These are phyloP conservation scores for Lepus americanus DNA, from an alignment of 2,113 vertebrate species.

Conservation along the genomic window DNA sequence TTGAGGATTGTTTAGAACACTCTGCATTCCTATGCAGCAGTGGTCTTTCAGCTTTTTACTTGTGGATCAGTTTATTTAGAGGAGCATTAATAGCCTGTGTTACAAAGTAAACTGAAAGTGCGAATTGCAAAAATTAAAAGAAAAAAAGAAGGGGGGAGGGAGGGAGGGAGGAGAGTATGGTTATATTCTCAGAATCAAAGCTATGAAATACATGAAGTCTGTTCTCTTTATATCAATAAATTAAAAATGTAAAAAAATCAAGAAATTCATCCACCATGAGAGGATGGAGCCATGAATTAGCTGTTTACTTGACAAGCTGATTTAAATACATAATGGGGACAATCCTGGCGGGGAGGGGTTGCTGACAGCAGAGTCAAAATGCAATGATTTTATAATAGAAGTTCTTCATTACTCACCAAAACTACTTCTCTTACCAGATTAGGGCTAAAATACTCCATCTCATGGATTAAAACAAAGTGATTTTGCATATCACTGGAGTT, in stretches of 20 bases:
- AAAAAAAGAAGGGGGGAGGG: too few species aligned
- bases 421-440: neutral
- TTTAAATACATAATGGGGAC: constrained; percentile 14
- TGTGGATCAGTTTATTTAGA: too few species aligned
- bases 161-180: too few species aligned
- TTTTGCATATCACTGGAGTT: neutral
- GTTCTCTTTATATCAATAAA: too few species aligned
- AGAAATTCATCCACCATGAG: neutral
- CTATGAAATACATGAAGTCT: too few species aligned
- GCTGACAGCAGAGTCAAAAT: neutral
- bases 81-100: too few species aligned
- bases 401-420: neutral
- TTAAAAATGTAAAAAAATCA: neutral
- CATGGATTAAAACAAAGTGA: constrained; percentile 11
- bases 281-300: neutral
- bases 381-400: neutral
- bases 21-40: too few species aligned
- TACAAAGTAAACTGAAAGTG: too few species aligned
- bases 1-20: too few species aligned
- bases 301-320: neutral
- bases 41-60: too few species aligned
- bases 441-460: neutral
- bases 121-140: too few species aligned
- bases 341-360: neutral
- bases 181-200: too few species aligned